Percentiles rank a stretch among this genome's conserved stretches.
Evolutionary conservation across 2,113 vertebrate genomes (phyloP).

Genomic region (Oenanthe oenanthe): DNA sequence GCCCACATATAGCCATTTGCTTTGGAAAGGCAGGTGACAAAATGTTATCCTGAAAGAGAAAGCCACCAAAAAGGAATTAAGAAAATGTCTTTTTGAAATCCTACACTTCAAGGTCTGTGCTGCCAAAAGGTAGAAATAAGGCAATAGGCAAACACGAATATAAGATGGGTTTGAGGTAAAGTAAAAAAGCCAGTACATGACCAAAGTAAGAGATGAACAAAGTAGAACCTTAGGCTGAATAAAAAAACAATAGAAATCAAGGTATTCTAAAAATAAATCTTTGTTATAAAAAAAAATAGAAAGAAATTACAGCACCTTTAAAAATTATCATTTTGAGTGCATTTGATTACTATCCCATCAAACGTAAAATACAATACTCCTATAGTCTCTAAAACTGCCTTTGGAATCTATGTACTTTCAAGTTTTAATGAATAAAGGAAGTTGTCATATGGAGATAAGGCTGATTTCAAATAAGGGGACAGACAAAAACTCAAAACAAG

Average conservation of each 20-base stretch:
- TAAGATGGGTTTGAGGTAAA: background rate
- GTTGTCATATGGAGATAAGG: background rate
- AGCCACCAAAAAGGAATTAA: background rate
- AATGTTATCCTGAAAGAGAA: slow-evolving; percentile 92
- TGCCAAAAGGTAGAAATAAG: background rate
- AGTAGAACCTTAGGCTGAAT: background rate
- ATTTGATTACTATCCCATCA: background rate
- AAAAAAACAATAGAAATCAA: background rate
- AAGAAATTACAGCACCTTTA: background rate
- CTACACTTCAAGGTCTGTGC: background rate
- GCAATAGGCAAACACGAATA: background rate
- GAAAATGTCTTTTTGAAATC: background rate
- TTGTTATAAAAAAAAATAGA: too few relatives aligned
- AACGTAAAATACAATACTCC: background rate
- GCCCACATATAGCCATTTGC: slow-evolving; percentile 98
- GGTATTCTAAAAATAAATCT: background rate
- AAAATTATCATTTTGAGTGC: background rate
- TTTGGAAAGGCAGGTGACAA: slow-evolving; percentile 99
- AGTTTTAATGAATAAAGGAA: background rate
- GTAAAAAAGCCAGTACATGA: background rate
- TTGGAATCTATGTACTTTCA: background rate
- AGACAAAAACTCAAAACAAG: background rate
- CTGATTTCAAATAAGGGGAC: background rate
- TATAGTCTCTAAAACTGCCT: background rate
- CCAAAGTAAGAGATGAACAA: background rate